Evolutionary conservation across 2,888 invertebrate species (phyloP), one percentile per base, ranked within the genome.

Genomic region (Chaetoderma sp.): DNA sequence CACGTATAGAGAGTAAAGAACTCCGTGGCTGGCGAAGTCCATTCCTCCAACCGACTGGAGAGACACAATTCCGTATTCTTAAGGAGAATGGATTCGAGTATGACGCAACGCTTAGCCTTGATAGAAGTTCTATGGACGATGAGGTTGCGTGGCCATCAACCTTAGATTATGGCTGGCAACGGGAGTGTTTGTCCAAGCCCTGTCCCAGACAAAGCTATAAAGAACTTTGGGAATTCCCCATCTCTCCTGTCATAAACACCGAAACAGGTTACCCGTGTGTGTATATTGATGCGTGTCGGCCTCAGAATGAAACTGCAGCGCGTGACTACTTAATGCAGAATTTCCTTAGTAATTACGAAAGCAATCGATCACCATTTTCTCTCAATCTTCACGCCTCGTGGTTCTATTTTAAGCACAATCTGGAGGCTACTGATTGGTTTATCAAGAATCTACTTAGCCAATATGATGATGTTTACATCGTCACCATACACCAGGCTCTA

Each of bases 101-200:
- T 59, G 79, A 79, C 23, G 72, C 77, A 23, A 78, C 79, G 25
- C 47, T 78, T 13, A 77, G 76, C 5, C 72, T 71, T 49, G 68
- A 70, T n/a, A 63, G 68, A 42, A 47, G 63, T 3, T 45, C 18
- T 10, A 49, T 63, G 32, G 57, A 55, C 6, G 52, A 92, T 86
- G 96, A 95, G 66, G 95, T 95, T 6, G 91, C 94, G 60, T 96
- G 96, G 96, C 96, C 96, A 0, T 96, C 95, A 87, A 96, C 96
- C 0, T 89, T 97, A 52, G 96, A 96, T 87, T 95, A 65, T 59
- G 75, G 77, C 3, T 79, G 76, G 65, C 57, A 68, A 18, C 72
- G 74, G 1, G 18, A 63, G 0, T 80, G 78, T 45, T 56, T 68
- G 3, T 65, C 68, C 10, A 62, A 65, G 8, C 60, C 63, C 6